Conservation (phyloP, 2,113 vertebrate species). For the Xiphias gladius region DNA sequence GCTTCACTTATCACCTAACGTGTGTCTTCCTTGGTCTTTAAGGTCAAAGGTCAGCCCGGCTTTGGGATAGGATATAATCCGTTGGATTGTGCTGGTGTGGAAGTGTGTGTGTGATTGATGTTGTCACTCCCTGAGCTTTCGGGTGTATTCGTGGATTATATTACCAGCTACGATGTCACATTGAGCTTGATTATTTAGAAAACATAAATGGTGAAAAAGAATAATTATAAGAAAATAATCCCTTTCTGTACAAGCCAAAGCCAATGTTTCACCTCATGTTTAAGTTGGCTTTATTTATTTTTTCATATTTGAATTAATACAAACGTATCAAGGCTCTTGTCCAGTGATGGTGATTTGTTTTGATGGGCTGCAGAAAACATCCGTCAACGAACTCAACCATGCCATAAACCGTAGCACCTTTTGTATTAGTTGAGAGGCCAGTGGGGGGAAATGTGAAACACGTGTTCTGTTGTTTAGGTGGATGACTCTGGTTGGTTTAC, state of each 20-base stretch:
- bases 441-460: conserved; percentile 47
- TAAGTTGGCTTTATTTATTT: conserved; percentile 51
- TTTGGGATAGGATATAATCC: conserved; percentile 65
- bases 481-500: conserved; percentile 47
- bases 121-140: conserved; percentile 13
- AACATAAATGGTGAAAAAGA: conserved; percentile 27
- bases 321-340: conserved; percentile 33
- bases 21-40: conserved; percentile 69
- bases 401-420: conserved; percentile 53
- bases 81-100: neutral
- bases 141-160: conserved; percentile 14
- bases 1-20: conserved; percentile 75
- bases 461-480: conserved; percentile 45
- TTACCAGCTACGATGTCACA: conserved; percentile 26
- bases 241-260: neutral
- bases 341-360: conserved; percentile 51
- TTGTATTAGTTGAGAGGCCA: conserved; percentile 26
- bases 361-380: conserved; percentile 66
- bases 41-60: conserved; percentile 73
- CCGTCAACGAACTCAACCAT: conserved; percentile 55
- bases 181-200: conserved; percentile 47
- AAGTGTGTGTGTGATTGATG: conserved; percentile 1
- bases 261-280: conserved; percentile 14
- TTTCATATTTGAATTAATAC: conserved; percentile 50
- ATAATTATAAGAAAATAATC: conserved; percentile 28